A percentile compares a stretch with the other conserved stretches of the same genome.
Evolutionary conservation across 2,888 invertebrate species (phyloP).

Genomic region (Molorchus minor): DNA sequence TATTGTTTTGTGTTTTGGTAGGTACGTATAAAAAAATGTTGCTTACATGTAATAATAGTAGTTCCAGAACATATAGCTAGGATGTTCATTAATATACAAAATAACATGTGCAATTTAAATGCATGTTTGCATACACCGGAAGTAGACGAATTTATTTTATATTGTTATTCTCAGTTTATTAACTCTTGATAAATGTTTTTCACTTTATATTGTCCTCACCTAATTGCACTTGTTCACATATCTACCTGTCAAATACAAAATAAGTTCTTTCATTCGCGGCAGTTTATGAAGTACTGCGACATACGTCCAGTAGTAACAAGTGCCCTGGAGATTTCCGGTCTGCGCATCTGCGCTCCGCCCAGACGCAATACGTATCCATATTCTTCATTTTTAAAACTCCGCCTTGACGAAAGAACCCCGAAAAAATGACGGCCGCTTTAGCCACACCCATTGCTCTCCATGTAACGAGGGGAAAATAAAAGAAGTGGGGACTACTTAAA

Average conservation of each 20-base stretch:
- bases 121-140: no score
- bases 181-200: slow-evolving; percentile 26
- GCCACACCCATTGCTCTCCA: slow-evolving; percentile 52
- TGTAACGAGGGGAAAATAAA: slow-evolving; percentile 39
- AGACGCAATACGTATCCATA: slow-evolving; percentile 55
- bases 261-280: slow-evolving; percentile 38
- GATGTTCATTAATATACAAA: no score
- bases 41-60: no score
- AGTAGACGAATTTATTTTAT: no score
- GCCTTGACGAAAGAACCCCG: slow-evolving; percentile 56
- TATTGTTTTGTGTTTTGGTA: no score
- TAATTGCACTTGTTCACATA: slow-evolving; percentile 33
- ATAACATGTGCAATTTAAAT: no score
- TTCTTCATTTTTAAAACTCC: slow-evolving; percentile 59
- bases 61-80: no score
- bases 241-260: slow-evolving; percentile 14
- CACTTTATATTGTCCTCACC: slow-evolving; percentile 24
- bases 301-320: slow-evolving; percentile 45
- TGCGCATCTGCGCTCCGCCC: slow-evolving; percentile 57
- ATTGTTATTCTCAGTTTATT: no score
- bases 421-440: slow-evolving; percentile 55
- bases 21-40: no score
- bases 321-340: slow-evolving; percentile 57
- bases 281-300: slow-evolving; percentile 44
- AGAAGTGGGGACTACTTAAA: slow-evolving; percentile 38